Evolutionary conservation across 2,888 invertebrate genomes (phyloP).

Genomic region (Dicranocentrus wangi): DNA sequence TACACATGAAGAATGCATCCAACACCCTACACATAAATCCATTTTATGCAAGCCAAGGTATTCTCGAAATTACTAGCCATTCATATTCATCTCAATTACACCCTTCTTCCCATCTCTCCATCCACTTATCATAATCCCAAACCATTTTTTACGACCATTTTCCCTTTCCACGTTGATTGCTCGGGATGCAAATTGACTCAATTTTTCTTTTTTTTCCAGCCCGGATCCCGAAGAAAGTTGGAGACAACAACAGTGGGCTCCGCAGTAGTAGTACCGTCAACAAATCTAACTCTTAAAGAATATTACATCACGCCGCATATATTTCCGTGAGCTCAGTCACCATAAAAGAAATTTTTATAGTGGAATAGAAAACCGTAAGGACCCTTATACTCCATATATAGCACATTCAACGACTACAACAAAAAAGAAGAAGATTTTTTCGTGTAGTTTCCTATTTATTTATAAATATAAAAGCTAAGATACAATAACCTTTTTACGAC

Average conservation of each 20-base stretch:
- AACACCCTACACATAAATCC: too few relatives aligned
- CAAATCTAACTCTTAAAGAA: neutral
- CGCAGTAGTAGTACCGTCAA: conserved; percentile 39
- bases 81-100: neutral
- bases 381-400: neutral
- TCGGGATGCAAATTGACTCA: neutral
- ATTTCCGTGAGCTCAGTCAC: conserved; percentile 47
- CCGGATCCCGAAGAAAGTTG: conserved; percentile 55
- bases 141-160: too few relatives aligned
- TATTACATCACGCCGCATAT: neutral
- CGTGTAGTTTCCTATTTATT: conserved; percentile 15
- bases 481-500: conserved; percentile 16
- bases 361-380: neutral
- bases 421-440: conserved; percentile 4
- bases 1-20: too few relatives aligned
- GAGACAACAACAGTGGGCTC: conserved; percentile 59
- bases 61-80: too few relatives aligned
- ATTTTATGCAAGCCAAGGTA: too few relatives aligned
- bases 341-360: conserved; percentile 35
- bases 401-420: neutral
- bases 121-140: too few relatives aligned
- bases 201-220: conserved; percentile 27
- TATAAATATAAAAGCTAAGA: neutral
- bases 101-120: neutral
- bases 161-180: neutral